Evolutionary conservation across 2,888 invertebrate species (phyloP).

Genomic region (Dicranocentrus wangi): DNA sequence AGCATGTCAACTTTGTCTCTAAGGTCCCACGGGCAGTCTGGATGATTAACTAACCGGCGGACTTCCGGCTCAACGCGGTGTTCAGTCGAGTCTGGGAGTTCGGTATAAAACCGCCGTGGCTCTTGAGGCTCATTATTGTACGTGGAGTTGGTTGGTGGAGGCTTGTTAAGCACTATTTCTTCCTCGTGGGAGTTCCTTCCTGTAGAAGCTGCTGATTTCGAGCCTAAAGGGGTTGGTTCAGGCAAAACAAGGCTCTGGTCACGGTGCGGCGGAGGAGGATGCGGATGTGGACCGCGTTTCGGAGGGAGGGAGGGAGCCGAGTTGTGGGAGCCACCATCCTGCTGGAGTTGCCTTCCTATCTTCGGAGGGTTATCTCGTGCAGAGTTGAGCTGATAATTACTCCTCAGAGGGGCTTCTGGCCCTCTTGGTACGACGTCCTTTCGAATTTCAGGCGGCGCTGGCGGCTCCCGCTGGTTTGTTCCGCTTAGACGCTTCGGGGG

Average conservation of each 20-base stretch:
- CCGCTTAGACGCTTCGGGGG: constrained; percentile 5
- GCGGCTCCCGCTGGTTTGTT: constrained; percentile 11
- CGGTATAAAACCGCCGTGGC: background rate
- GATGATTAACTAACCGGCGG: constrained; percentile 34
- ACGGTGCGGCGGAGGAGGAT: background rate
- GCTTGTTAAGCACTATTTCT: too few species aligned
- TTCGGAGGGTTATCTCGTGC: background rate
- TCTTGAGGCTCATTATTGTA: background rate
- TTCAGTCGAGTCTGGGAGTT: constrained; percentile 1
- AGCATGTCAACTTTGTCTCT: constrained; percentile 34
- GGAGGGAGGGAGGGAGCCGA: too few species aligned
- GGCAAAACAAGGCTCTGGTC: background rate
- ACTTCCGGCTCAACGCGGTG: constrained; percentile 41
- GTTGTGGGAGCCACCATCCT: too few species aligned
- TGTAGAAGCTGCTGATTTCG: too few species aligned
- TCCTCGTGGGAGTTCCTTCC: too few species aligned
- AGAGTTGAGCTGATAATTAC: background rate
- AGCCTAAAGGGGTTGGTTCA: background rate
- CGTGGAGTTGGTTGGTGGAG: too few species aligned
- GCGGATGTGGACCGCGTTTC: too few species aligned
- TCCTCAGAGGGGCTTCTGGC: background rate
- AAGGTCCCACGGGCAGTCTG: constrained; percentile 59
- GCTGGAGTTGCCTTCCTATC: background rate
- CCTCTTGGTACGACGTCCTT: background rate
- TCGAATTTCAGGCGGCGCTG: background rate